These are phyloP conservation scores for Apostichopus parvimensis DNA, from an alignment of 35 echinoderm and acorn worm species.

Conservation along the genomic window DNA sequence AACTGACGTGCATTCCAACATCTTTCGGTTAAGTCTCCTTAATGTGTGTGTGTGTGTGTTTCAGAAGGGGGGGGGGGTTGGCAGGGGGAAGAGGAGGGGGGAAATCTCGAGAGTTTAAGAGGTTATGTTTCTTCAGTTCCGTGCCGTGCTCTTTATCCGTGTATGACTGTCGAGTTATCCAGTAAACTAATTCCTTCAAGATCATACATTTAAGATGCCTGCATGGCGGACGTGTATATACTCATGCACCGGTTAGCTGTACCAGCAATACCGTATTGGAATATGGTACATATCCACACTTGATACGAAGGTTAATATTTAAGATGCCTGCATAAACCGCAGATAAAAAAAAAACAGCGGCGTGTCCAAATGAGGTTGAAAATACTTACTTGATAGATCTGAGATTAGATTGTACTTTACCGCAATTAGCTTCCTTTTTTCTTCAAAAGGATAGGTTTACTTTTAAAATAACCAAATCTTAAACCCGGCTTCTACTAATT, in stretches of 20 bases:
- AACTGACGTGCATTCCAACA: neutral
- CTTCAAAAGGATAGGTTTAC: too few species aligned
- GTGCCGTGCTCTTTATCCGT: neutral
- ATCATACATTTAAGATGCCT: neutral
- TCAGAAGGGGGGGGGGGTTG: neutral
- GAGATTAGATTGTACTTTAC: too few species aligned
- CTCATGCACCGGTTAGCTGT: neutral
- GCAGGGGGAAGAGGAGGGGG: too few species aligned
- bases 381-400: too few species aligned
- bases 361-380: too few species aligned
- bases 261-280: neutral
- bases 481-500: too few species aligned
- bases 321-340: too few species aligned
- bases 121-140: neutral
- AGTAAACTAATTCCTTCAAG: neutral
- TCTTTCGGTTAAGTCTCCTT: neutral
- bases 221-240: neutral
- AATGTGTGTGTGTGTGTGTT: neutral
- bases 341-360: too few species aligned
- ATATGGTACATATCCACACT: neutral
- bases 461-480: too few species aligned
- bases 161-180: neutral
- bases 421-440: too few species aligned
- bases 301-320: too few species aligned
- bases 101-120: neutral